A percentile compares a stretch with the other conserved stretches of the same genome.
Evolutionary conservation across 2,113 vertebrate species (phyloP).

Genomic region (Hemichromis elongatus): DNA sequence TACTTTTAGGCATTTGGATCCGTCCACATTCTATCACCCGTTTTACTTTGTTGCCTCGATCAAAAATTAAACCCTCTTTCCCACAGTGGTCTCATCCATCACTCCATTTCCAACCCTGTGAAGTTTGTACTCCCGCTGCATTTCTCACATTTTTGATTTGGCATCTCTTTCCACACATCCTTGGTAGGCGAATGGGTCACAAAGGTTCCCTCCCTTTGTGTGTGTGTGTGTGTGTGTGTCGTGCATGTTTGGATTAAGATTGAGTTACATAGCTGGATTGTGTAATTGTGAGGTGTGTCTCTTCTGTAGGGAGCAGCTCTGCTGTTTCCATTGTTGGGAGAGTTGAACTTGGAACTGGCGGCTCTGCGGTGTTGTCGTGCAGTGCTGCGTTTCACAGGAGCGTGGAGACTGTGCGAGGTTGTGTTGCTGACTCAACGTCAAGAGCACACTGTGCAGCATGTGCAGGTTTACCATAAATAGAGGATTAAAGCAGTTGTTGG

Average conservation of each 20-base stretch:
- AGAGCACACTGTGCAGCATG: background rate
- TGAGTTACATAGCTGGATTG: conserved; percentile 59
- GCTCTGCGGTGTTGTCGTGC: background rate
- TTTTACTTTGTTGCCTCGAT: background rate
- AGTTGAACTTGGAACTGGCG: conserved; percentile 6
- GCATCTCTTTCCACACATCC: conserved; percentile 10
- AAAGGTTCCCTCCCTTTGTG: conserved; percentile 1
- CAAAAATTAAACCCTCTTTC: background rate
- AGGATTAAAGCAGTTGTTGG: background rate
- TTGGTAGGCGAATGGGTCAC: conserved; percentile 14
- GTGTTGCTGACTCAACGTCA: conserved; percentile 2
- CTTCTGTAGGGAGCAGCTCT: conserved; percentile 32
- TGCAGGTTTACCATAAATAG: conserved; percentile 13
- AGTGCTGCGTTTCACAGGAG: background rate
- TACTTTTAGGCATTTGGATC: background rate
- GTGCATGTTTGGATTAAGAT: conserved; percentile 59
- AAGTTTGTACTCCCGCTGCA: background rate
- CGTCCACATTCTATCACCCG: background rate
- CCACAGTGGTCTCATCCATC: background rate
- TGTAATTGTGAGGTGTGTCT: conserved; percentile 66
- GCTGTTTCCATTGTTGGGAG: conserved; percentile 41
- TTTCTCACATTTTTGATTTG: conserved; percentile 23
- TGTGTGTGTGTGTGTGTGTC: background rate
- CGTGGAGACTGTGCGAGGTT: background rate
- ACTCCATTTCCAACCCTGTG: background rate